Percentiles rank a stretch among this genome's conserved stretches.
Conservation (phyloP, 2,113 vertebrate genomes). For the Microcebus ravelobensis region DNA sequence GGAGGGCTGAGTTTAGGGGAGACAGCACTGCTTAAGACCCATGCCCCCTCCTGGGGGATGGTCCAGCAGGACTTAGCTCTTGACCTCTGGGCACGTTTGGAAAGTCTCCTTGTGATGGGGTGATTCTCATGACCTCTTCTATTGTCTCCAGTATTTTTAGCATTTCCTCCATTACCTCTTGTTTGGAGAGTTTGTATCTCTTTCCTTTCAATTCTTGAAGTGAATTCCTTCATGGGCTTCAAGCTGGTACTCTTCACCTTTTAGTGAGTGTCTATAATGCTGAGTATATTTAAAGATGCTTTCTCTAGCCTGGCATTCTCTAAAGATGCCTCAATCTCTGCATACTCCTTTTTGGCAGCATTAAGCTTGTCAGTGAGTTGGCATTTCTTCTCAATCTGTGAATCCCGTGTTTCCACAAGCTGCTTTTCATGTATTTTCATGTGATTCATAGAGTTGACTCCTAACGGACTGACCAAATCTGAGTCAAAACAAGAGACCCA, state of each 20-base stretch:
- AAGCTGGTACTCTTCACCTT: background rate
- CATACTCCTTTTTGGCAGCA: background rate
- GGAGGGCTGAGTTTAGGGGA: background rate
- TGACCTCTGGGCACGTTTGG: background rate
- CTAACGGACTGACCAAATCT: background rate
- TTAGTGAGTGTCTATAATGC: background rate
- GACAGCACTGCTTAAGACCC: background rate
- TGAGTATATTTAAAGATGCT: background rate
- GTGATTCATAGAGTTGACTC: background rate
- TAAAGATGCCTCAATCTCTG: background rate
- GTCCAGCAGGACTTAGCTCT: background rate
- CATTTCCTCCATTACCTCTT: background rate
- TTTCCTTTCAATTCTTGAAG: background rate
- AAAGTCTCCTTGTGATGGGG: background rate
- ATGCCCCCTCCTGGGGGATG: background rate
- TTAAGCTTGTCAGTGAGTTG: background rate
- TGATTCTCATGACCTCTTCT: background rate
- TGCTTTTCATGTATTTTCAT: background rate
- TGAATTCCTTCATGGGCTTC: too few species aligned
- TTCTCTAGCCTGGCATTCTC: background rate
- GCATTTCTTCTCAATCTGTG: background rate
- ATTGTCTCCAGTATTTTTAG: background rate
- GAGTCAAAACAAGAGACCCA: background rate
- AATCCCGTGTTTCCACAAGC: background rate
- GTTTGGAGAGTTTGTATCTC: background rate